Evolutionary conservation across 2,113 vertebrate genomes (phyloP), one percentile per base, ranked within the genome.

Genomic region (Cebidichthys violaceus): DNA sequence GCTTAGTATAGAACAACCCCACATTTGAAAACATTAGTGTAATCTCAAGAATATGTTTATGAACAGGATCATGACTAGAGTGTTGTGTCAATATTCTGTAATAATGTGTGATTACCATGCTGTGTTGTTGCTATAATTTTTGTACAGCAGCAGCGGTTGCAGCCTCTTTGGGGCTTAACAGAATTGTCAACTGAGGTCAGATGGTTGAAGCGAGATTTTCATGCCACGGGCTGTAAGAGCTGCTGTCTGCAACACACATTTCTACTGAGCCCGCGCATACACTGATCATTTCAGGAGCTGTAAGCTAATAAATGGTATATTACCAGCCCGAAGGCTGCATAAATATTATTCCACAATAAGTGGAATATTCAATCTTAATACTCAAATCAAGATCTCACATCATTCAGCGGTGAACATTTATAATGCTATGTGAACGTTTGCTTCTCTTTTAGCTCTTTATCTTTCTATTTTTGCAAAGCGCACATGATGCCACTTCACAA

Each of bases 181-280:
- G 33, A 77, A 43, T 20, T 81, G 64, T 41, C 33, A 71, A 13
- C 64, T 68, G 27, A 86, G 67, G 60, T 81, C 72, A 83, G 70
- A 35, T 15, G 27, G 54, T 20, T 66, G 57, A 81, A 81, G 60
- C 72, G 41, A 79, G 66, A 71, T 65, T 71, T 66, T 60, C 31
- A 37, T 27, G 69, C 60, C 61, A 59, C 62, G 57, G 64, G 69
- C 72, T 62, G 43, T 54, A 50, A 54, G 22, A 66, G 47, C 60
- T 62, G 31, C 66, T 27, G 50, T 70, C 33, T 70, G 27, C 54
- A 64, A 64, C 22, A 27, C 17, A 66, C 50, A 65, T 43, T 43
- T 55, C 64, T 67, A 18, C n/a, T 70, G 69, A 75, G 41, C 54
- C 11, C 0, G n/a, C 11, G 15, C 18, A 65, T 18, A 59, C 15